Base-by-base conservation (phyloP, 2,888 invertebrate species). In the Clivina fossor region DNA sequence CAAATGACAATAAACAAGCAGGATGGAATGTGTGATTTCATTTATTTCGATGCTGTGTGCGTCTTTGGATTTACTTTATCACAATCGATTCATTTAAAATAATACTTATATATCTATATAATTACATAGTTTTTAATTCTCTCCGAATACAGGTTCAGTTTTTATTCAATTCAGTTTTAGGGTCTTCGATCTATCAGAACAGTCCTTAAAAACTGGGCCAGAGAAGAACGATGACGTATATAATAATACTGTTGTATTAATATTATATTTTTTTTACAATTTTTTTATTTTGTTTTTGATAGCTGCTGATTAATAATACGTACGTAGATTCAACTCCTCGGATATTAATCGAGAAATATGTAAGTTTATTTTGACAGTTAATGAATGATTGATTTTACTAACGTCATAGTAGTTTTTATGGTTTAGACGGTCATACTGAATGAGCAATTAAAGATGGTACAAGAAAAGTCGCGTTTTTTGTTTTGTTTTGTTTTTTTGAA, bases 21-120 rank as follows among this genome's bases (percentile, higher is more conserved):
- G 55, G 55, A 55, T 55, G 55, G 55, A 55, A 55, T 55, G 55
- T 55, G 46, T 47, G n/a, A n/a, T n/a, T n/a, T n/a, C n/a, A n/a
- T n/a, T n/a, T n/a, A 49, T 35, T 55, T 55, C 55, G 55, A 47
- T 55, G 55, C 46, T 55, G 55, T n/a, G n/a, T 55, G 55, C 55
- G 55, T 55, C 55, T 55, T 55, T 55, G 55, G 55, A 40, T 40
- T 47, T 44, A 19, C 13, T 28, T 24, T 55, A 55, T 55, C 55
- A 55, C 55, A 55, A 44, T 51, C 43, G 13, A 49, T 38, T 44
- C 19, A 32, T 44, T 53, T 53, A 44, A 44, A 53, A 53, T 53
- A 53, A 53, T 53, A 53, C 53, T 53, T 51, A n/a, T n/a, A n/a
- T n/a, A n/a, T n/a, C n/a, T n/a, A n/a, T n/a, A n/a, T n/a, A n/a